Evolutionary conservation across 2,888 invertebrate species (phyloP), one percentile per base, ranked within the genome.

Genomic region (Aphelenchoides bicaudatus): DNA sequence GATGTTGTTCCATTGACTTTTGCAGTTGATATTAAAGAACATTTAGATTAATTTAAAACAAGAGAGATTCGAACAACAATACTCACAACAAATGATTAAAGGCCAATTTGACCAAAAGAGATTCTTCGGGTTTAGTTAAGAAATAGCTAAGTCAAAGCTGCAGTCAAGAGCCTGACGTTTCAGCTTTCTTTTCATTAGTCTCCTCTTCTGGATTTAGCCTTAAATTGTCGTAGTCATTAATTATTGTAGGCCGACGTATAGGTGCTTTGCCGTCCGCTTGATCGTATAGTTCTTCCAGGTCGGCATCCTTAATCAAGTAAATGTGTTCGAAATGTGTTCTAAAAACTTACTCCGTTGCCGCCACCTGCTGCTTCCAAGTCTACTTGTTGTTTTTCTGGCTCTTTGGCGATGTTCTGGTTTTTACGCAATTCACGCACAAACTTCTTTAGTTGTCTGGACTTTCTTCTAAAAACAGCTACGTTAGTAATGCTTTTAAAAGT

Each of bases 281-380:
- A 43, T 43, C 43, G 43, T 43, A 43, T 6, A 43, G 43, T 10
- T 43, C 25, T 25, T 43, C 43, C 43, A 43, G 23, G 23, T 43
- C 43, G 16, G 16, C 43, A 25, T 43, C 25, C 43, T 43, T 10
- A 10, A 34, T 10, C n/a, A 10, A 34, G n/a, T 10, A 6, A 43
- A 43, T 43, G 43, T 43, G 34, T 10, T 10, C 10, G 34, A 34
- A 34, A n/a, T 10, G n/a, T 10, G 34, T 10, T 34, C 10, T 13
- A 13, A 13, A 13, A 13, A 16, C 13, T 34, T 34, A 16, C 34
- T 34, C 16, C 34, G 34, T 16, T 34, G 16, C 10, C 43, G 16
- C 43, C 43, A 43, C 25, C 43, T 6, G 21, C 23, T 6, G 8
- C 34, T n/a, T 34, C 34, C 10, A 34, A 8, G 43, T 43, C 43